Base-by-base conservation (phyloP, 2,888 invertebrate species). In the Calliphora vomitoria region DNA sequence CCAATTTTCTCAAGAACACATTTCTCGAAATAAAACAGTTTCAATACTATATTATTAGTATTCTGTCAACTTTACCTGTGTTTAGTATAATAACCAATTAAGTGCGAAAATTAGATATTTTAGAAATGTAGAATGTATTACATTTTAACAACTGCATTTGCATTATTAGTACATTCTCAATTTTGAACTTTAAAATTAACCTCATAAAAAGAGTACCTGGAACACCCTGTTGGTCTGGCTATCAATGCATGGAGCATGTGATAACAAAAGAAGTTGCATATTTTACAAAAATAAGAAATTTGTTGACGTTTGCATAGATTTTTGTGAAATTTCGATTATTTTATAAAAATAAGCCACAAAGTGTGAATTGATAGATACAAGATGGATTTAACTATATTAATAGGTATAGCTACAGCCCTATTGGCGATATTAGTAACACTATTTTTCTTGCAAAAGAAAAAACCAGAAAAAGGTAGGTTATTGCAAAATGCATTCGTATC, bases 321-420 rank as follows among this genome's bases (percentile, higher is more conserved):
- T 72, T 41, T 44, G 13, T 47, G 47, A 53, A 55, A 50, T 88
- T 89, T 90, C 86, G 87, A 76, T 60, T 64, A 41, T 41, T 60
- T 66, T 38, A 79, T 2, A 66, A 55, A 82, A 76, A n/a, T 4
- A 68, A 62, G 15, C 10, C 1, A 64, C 50, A 20, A 62, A 20
- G 8, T 58, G 35, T 25, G 15, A 8, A 31, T 55, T 74, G 20
- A 11, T 38, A 18, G 2, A 8, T 13, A 50, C 82, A 85, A 89
- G 85, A 89, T 74, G 80, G 71, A 83, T 72, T 60, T 79, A 60
- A 62, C 68, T 11, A 68, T 78, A n/a, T 58, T 95, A 85, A 91
- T 94, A 86, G 94, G 94, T 5, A 91, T 94, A 87, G 94, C 94
- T 41, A 90, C 92, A 15, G 91, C 94, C 8, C 89, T 94, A 13